Conservation (phyloP, 2,113 vertebrate species). For the Charina bottae region DNA sequence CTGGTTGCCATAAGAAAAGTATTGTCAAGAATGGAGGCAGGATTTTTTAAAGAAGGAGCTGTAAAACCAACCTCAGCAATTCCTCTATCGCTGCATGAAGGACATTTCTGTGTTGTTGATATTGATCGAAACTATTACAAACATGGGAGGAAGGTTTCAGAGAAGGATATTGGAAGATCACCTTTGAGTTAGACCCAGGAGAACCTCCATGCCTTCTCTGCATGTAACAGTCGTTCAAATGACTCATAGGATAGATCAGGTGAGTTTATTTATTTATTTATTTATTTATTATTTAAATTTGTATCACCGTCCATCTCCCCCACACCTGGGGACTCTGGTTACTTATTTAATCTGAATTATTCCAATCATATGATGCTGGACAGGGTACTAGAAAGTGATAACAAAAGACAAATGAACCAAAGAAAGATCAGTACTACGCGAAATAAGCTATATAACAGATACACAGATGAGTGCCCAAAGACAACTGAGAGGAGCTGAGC, state of each 20-base stretch:
- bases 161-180: not conserved
- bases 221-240: not conserved
- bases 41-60: not conserved
- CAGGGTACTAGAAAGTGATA: not conserved
- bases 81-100: not conserved
- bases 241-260: not conserved
- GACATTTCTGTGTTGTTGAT: not conserved
- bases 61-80: not conserved
- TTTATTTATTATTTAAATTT: no score
- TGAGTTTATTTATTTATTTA: no score
- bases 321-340: no score
- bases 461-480: no score
- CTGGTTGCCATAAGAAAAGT: not conserved
- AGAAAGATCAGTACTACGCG: not conserved
- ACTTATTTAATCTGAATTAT: not conserved
- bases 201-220: not conserved
- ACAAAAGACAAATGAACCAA: not conserved
- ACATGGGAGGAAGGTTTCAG: not conserved
- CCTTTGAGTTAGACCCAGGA: not conserved
- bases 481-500: no score
- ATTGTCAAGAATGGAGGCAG: not conserved
- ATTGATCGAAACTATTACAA: not conserved
- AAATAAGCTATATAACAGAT: no score
- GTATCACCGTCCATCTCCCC: no score
- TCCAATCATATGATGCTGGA: not conserved